Evolutionary conservation across 2,888 invertebrate genomes (phyloP), one percentile per base, ranked within the genome.

Genomic region (Lochmaea capreae): DNA sequence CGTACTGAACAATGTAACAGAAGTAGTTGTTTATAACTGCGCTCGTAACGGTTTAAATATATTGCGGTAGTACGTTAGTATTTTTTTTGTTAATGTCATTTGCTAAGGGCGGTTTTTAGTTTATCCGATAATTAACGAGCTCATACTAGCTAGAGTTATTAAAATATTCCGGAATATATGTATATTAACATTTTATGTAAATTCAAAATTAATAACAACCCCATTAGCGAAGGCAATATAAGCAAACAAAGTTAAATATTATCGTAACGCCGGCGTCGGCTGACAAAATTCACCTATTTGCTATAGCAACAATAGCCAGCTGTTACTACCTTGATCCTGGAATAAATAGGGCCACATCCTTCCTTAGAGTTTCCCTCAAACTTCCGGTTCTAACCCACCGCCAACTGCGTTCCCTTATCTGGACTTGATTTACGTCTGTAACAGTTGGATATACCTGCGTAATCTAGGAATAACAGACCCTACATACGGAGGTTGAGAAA

Each of bases 321-420:
- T 79, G 78, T 77, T 77, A 76, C 78, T 76, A 76, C 77, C 77
- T 77, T 76, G 76, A 76, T 78, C 77, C 78, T 76, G 77, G 77
- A 79, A 78, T 78, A 77, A 78, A 79, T 76, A 77, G 72, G 74
- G 73, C 76, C 73, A 79, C 79, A 79, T 79, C 79, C 79, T 79
- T 79, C 79, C 79, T 75, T 76, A 70, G 33, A 74, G 66, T 78
- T 79, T 73, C 78, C 77, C 76, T 75, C 77, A 75, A 61, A 76
- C 79, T 76, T 78, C 79, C 77, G 75, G 74, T 67, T 72, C 71
- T 57, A 54, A 71, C 66, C 75, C 72, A 62, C 68, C 66, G 59
- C 75, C 72, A 63, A 67, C 72, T 69, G 77, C 59, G 75, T 74
- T 75, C 74, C 67, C 77, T 75, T 77, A 77, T 77, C 77, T 65